Evolutionary conservation across 2,797 vertebrate genomes (phyloP), one percentile per base, ranked within the genome.

Genomic region (Neoniphon sammara): DNA sequence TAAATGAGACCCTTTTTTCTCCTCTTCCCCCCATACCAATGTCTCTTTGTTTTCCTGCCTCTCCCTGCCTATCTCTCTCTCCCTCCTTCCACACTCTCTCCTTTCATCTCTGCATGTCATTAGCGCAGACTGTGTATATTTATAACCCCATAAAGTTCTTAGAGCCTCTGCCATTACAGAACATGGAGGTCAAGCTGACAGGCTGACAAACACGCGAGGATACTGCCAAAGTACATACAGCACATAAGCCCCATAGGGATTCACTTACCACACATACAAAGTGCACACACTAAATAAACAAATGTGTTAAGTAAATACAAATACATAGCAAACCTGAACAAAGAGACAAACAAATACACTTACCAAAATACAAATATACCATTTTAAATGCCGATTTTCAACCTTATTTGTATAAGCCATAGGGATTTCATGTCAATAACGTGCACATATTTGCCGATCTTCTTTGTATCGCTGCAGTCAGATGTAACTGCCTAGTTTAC

Each of bases 91-190:
- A 34, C 9, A 21, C 34, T 54, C 34, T 54, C 64, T 42, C 46
- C 46, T 15, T 62, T 30, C 23, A 50, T 39, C 30, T 31, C 27
- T 66, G 66, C 61, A 42, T 74, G 62, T 78, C 75, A 83, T 80
- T 80, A 77, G 82, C 64, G 65, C 72, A 64, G 71, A 66, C 63
- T 47, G 52, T 85, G 71, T 87, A 77, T 78, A 88, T 91, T 90
- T 89, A 87, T 75, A 85, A 77, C 49, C 66, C 75, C 75, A 83
- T 91, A 87, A 84, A 84, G 27, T 10, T 78, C 86, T 92, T 86
- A 90, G 72, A 60, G 61, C 17, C 50, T 5, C 20, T 1, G 18
- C 83, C 64, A 84, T 83, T 84, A 74, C 23, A 46, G 80, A 85
- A 70, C 71, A 75, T 64, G 62, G 82, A 79, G 78, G 86, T 91